Evolutionary conservation across 2,888 invertebrate species (phyloP).

Genomic region (Sipha maydis): DNA sequence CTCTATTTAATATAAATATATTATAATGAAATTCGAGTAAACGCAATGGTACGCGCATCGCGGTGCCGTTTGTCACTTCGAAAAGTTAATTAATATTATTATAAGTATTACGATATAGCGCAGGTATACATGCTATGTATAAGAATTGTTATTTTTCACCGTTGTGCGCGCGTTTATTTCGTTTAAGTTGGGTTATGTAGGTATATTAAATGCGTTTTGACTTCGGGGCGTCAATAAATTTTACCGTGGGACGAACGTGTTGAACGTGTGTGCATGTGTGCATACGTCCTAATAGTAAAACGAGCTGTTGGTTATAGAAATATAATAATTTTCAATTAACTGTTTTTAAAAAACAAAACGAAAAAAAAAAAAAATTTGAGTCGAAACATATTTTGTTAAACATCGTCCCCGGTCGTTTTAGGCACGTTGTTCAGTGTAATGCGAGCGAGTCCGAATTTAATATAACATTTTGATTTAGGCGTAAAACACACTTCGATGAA

Average conservation of each 20-base stretch:
- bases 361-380: not conserved
- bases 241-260: slow-evolving; percentile 51
- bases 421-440: not conserved
- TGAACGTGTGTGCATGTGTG: not conserved
- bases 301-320: not conserved
- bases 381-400: not conserved
- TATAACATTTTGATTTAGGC: not conserved
- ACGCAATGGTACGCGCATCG: not conserved
- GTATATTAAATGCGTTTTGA: slow-evolving; percentile 30
- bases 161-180: slow-evolving; percentile 12
- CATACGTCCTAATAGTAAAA: slow-evolving; percentile 5
- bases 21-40: slow-evolving; percentile 40
- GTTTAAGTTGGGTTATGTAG: not conserved
- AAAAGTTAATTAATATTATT: slow-evolving; percentile 54
- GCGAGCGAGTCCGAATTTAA: not conserved
- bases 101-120: slow-evolving; percentile 30
- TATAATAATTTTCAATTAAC: slow-evolving; percentile 23
- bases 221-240: slow-evolving; percentile 58
- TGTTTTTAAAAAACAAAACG: not conserved
- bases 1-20: not conserved
- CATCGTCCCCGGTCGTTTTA: not conserved
- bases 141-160: slow-evolving; percentile 1
- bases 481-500: not conserved
- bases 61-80: slow-evolving; percentile 52
- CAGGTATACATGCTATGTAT: not conserved